Evolutionary conservation across 1,140 invertebrate genomes (phyloP), one percentile per base, ranked within the genome.

Genomic region (Sycobia sp.): DNA sequence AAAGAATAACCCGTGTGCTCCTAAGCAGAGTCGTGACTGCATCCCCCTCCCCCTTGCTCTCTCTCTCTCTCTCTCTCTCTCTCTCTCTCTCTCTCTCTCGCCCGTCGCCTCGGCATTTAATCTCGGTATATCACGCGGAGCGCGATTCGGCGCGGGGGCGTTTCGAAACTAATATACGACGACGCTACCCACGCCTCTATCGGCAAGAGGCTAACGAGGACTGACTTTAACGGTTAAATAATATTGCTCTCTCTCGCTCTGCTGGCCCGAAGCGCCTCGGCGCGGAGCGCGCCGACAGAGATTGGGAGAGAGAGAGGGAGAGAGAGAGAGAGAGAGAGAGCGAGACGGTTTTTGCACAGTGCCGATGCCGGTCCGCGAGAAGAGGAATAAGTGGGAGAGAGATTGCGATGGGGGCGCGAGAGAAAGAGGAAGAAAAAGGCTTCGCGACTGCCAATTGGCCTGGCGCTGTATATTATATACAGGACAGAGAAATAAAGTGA

Each of bases 221-320:
- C 71, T 72, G 74, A 75, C 74, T 75, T 75, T 74, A 74, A 75
- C 73, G 73, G 73, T 75, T 74, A 75, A 75, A 75, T 75, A 75
- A 75, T 74, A 75, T 73, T 73, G 67, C 66, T 49, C 56, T n/a
- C n/a, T n/a, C n/a, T n/a, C n/a, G n/a, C n/a, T n/a, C n/a, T n/a
- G n/a, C n/a, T n/a, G n/a, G 55, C 43, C 55, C 23, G 51, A 29
- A 56, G 18, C 36, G 36, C 36, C 11, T 38, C 11, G 36, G 16
- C 36, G 36, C 11, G 11, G 38, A 14, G 16, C 38, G 7, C 11
- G 38, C 3, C 11, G 14, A 39, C 11, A n/a, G 7, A n/a, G 38
- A 14, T 39, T 7, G 4, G 4, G 5, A n/a, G 14, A 10, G 38
- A n/a, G 11, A n/a, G 38, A 14, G 5, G 4, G 5, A n/a, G 20